Conservation (phyloP, 2,797 vertebrate genomes). For the Potorous gilbertii region DNA sequence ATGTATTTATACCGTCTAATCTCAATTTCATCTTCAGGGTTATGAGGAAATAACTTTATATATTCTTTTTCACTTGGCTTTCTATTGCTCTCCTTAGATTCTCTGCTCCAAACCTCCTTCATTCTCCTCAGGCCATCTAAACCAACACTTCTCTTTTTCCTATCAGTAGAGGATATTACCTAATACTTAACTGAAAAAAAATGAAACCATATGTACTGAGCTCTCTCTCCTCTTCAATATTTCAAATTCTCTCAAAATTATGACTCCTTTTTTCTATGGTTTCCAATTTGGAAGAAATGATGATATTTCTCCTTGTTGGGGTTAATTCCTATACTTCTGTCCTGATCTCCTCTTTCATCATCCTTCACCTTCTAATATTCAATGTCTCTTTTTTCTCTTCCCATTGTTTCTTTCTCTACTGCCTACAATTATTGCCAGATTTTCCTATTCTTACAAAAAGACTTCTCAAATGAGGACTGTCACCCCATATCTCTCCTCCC, state of each 20-base stretch:
- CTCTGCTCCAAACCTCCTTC: not conserved
- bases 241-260: not conserved
- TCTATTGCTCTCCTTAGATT: not conserved
- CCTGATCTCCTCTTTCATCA: not conserved
- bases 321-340: not conserved
- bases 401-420: not conserved
- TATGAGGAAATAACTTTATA: not conserved
- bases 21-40: not conserved
- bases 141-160: not conserved
- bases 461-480: not conserved
- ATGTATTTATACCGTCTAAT: not conserved
- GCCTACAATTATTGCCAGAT: not conserved
- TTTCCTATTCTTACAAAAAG: not conserved
- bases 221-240: not conserved
- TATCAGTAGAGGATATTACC: not conserved
- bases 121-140: not conserved
- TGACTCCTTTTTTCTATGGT: not conserved
- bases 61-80: not conserved
- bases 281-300: not conserved
- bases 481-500: not conserved
- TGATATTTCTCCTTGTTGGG: not conserved
- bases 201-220: not conserved
- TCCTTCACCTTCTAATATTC: not conserved
- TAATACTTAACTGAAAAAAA: not conserved
- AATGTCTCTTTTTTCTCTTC: not conserved